Conservation (phyloP, 2,888 invertebrate genomes). For the Sphaeridia pumilis region DNA sequence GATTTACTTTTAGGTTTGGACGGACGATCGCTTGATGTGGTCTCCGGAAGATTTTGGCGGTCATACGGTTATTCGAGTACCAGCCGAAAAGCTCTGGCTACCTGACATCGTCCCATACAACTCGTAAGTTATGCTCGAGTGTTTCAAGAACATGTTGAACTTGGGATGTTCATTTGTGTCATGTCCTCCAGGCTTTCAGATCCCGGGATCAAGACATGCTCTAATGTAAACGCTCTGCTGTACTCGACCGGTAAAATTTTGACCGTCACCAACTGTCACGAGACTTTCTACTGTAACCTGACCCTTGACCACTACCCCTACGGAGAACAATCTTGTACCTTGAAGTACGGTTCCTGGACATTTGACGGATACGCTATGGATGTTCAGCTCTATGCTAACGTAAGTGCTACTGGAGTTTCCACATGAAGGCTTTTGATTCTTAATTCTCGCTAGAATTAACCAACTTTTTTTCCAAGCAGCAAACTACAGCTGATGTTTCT, state of each 20-base stretch:
- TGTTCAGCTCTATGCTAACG: conserved; percentile 18
- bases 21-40: conserved; percentile 24
- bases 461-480: too few species aligned
- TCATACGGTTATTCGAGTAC: conserved; percentile 18
- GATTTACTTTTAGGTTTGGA: conserved; percentile 16
- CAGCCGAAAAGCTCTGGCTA: conserved; percentile 20
- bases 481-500: conserved; percentile 4
- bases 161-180: not conserved
- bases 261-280: conserved; percentile 24
- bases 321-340: conserved; percentile 20
- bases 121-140: conserved; percentile 20
- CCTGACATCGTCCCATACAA: conserved; percentile 29
- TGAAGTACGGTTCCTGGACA: conserved; percentile 30
- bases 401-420: not conserved
- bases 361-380: conserved; percentile 24
- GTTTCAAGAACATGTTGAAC: too few species aligned
- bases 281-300: conserved; percentile 21
- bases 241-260: conserved; percentile 20
- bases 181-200: not conserved
- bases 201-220: conserved; percentile 17
- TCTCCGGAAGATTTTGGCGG: conserved; percentile 16
- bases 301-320: conserved; percentile 16
- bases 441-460: too few species aligned
- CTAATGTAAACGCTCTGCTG: conserved; percentile 19
- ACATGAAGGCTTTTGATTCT: not conserved